Evolutionary conservation across 2,888 invertebrate species (phyloP).

Genomic region (Thecophora atra): DNA sequence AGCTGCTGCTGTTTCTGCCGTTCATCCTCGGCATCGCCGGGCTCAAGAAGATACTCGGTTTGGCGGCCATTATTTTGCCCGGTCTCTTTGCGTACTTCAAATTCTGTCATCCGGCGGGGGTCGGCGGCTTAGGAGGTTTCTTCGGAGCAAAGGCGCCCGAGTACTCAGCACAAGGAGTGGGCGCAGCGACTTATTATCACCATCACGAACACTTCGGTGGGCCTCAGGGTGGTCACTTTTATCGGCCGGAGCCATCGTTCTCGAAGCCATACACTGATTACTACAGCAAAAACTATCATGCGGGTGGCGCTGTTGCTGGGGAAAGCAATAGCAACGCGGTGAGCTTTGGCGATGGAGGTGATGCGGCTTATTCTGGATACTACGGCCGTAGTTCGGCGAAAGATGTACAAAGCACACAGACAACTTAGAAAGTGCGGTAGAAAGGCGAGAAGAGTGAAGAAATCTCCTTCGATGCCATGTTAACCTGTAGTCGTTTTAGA

Average conservation of each 20-base stretch:
- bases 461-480: slow-evolving; percentile 32
- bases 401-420: slow-evolving; percentile 57
- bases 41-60: slow-evolving; percentile 84
- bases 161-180: slow-evolving; percentile 80
- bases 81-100: slow-evolving; percentile 86
- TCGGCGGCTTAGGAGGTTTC: slow-evolving; percentile 61
- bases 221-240: slow-evolving; percentile 52
- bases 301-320: slow-evolving; percentile 52
- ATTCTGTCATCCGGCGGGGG: slow-evolving; percentile 79
- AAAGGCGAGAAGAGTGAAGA: slow-evolving; percentile 42
- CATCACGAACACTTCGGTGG: slow-evolving; percentile 63
- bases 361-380: slow-evolving; percentile 80
- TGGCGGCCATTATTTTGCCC: slow-evolving; percentile 81
- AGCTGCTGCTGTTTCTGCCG: slow-evolving; percentile 82
- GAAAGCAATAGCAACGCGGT: slow-evolving; percentile 66
- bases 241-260: slow-evolving; percentile 60
- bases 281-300: slow-evolving; percentile 66
- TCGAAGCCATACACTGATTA: slow-evolving; percentile 64
- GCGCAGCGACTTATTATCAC: slow-evolving; percentile 71
- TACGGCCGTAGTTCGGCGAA: slow-evolving; percentile 71
- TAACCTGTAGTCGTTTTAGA: background rate
- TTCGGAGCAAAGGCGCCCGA: slow-evolving; percentile 66
- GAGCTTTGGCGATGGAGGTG: slow-evolving; percentile 71
- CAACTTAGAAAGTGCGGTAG: slow-evolving; percentile 41
- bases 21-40: slow-evolving; percentile 84